Base-by-base conservation (phyloP, 2,113 vertebrate species). In the Etheostoma spectabile region DNA sequence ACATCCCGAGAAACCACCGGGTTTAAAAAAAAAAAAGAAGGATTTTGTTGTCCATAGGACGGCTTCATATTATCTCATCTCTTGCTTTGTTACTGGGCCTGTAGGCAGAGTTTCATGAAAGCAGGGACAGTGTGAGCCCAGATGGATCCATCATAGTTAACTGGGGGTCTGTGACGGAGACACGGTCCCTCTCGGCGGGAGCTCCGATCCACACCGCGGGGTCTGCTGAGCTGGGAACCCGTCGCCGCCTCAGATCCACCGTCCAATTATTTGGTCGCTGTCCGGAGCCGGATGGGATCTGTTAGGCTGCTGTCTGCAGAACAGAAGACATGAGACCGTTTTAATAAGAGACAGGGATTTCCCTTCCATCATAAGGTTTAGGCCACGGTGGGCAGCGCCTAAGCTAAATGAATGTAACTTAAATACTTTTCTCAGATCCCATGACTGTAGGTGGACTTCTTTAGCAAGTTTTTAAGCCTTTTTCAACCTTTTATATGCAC, bases 121-220 rank as follows among this genome's bases (percentile, higher is more conserved):
- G 1, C 59, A 0, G 85, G 74, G 74, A 19, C 82, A 61, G 51
- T 6, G 65, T 10, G 62, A 72, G 69, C 68, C 79, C 86, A 72
- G 65, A 74, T 74, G 63, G 27, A 78, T 92, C 83, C 83, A 84
- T 92, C 88, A 89, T 48, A 49, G 72, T 86, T 88, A 77, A 86
- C 61, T 64, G 64, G 48, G 48, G 57, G n/a, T 51, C 21, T 68
- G 46, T 81, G 79, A 84, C 74, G 38, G 38, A 62, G 55, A 57
- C 68, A 66, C 42, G 0, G 45, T 83, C 38, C 35, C 27, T 62
- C 82, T 82, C 77, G 48, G 82, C 60, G 55, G 87, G 77, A 55
- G 64, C 64, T 22, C 61, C 1, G 30, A 62, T 74, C 53, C 22
- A 2, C 62, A 0, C 62, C 2, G 60, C 69, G 27, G 60, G 8